Evolutionary conservation across 2,797 vertebrate genomes (phyloP), one percentile per base, ranked within the genome.

Genomic region (Zenarchopterus dispar): DNA sequence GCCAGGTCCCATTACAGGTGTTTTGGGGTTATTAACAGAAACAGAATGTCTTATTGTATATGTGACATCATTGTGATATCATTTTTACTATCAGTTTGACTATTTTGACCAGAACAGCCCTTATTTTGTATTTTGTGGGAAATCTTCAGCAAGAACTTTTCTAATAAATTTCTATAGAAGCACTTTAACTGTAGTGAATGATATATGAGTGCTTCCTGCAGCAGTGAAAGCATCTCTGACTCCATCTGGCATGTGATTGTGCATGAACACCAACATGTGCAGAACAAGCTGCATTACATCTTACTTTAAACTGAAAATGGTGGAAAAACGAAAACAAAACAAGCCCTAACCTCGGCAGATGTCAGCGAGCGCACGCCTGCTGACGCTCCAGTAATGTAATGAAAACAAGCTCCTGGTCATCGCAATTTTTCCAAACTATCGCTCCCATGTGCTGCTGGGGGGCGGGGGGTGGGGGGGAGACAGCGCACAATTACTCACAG

Each of bases 371-470:
- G 64, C 75, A 72, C 64, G 76, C 62, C 69, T 68, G 62, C 67
- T 1, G 68, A 84, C 74, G 53, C 53, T 79, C 68, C 63, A 61
- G 42, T 80, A 73, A 81, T 63, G 67, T 53, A 67, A 79, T 79
- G 47, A 83, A 88, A 83, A 84, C 63, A 83, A 75, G 74, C 84
- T 79, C 80, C 76, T 66, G 84, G 78, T 83, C 75, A 64, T 82
- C 62, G 49, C 63, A 62, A 44, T 77, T 82, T 84, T 88, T 87
- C 88, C 89, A 87, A 85, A 65, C 63, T 66, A 73, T 86, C 77
- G 79, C 70, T 78, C 55, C 76, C 74, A 75, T 79, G 70, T 73
- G 75, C 61, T 64, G 56, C 17, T 70, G 62, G 28, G 8, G 28
- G 5, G 2, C 1, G 28, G 28, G 28, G 28, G 5, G 28, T 4